These are phyloP conservation scores for Clistopyga incitator DNA, from an alignment of 2,888 invertebrate species.

Conservation along the genomic window DNA sequence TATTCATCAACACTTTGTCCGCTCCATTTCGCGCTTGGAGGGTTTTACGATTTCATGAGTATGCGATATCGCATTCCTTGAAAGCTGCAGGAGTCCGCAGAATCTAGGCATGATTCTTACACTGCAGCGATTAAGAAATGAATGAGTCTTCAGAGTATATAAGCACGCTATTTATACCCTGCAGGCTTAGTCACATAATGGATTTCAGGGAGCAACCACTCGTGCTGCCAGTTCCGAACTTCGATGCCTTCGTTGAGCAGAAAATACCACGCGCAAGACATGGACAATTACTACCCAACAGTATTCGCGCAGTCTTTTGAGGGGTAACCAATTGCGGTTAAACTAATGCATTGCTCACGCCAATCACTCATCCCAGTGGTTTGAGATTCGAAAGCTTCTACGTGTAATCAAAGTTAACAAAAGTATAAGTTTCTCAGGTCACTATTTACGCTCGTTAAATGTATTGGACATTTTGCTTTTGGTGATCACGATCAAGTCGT, in stretches of 20 bases:
- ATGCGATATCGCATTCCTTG: constrained; percentile 78
- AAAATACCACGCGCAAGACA: constrained; percentile 58
- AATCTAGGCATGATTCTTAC: constrained; percentile 63
- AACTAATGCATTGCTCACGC: constrained; percentile 65
- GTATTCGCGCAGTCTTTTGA: constrained; percentile 68
- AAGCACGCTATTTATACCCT: constrained; percentile 42
- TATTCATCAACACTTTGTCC: constrained; percentile 61
- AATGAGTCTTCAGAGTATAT: constrained; percentile 32
- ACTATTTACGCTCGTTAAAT: constrained; percentile 67
- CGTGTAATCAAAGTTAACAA: constrained; percentile 66
- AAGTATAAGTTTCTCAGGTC: constrained; percentile 74
- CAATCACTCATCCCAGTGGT: constrained; percentile 66
- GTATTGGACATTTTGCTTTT: constrained; percentile 70
- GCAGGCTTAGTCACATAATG: constrained; percentile 22
- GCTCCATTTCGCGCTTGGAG: constrained; percentile 55
- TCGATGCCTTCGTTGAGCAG: constrained; percentile 41
- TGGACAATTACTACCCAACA: constrained; percentile 74
- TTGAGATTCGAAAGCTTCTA: constrained; percentile 70
- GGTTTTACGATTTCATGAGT: constrained; percentile 67
- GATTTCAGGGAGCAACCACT: constrained; percentile 42
- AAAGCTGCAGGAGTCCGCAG: constrained; percentile 77
- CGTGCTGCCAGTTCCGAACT: constrained; percentile 48
- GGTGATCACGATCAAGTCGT: constrained; percentile 64
- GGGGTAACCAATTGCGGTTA: constrained; percentile 69
- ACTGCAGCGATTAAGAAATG: not conserved